Evolutionary conservation across 2,888 invertebrate species (phyloP).

Genomic region (Pristionchus japonicus): DNA sequence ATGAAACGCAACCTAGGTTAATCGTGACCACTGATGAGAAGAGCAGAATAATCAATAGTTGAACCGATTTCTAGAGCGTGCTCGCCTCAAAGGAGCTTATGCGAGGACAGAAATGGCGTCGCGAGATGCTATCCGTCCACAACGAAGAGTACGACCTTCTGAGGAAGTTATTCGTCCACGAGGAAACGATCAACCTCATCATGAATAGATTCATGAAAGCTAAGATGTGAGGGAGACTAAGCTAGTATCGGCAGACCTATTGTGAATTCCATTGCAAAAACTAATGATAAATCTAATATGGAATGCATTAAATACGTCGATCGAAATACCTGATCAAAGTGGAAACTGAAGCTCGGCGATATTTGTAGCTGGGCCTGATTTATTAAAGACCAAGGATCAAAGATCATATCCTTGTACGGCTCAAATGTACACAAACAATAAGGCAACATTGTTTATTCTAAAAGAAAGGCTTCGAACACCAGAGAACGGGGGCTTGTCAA

Average conservation of each 20-base stretch:
- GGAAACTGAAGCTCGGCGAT: too few species aligned
- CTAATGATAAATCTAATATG: too few species aligned
- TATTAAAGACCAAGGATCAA: too few species aligned
- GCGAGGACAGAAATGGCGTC: slow-evolving; percentile 1
- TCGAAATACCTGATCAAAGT: too few species aligned
- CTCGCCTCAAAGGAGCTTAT: slow-evolving; percentile 31
- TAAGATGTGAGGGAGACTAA: neutral
- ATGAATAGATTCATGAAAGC: slow-evolving; percentile 29
- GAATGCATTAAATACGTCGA: too few species aligned
- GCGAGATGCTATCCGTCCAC: slow-evolving; percentile 10
- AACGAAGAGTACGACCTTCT: slow-evolving; percentile 19
- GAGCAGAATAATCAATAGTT: too few species aligned
- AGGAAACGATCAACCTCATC: slow-evolving; percentile 32
- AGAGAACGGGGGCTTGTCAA: slow-evolving; percentile 5
- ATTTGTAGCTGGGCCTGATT: too few species aligned
- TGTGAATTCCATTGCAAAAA: neutral
- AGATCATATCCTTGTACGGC: neutral
- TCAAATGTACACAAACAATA: neutral
- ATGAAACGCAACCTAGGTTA: too few species aligned
- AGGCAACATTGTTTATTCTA: neutral
- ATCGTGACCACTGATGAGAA: too few species aligned
- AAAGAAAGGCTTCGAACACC: neutral
- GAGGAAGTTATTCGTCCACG: slow-evolving; percentile 21
- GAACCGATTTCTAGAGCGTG: slow-evolving; percentile 3
- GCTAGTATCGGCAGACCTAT: neutral